Conservation (phyloP, 2,797 vertebrate species). For the Schizopygopsis malacanthus region DNA sequence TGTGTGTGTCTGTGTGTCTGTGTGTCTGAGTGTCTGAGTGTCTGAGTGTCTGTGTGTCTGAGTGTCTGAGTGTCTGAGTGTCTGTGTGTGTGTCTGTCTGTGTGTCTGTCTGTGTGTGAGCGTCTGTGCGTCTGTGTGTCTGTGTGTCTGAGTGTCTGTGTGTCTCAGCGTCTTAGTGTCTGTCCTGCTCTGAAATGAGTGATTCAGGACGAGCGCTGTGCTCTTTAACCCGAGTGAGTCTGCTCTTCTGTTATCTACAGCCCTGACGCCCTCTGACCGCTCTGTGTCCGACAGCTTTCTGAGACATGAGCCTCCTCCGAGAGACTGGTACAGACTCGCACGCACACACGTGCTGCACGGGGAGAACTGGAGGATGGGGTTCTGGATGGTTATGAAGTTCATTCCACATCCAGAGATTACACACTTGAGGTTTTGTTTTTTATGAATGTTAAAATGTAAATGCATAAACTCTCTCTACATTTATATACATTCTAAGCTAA, state of each 20-base stretch:
- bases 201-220: constrained; percentile 38
- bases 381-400: neutral
- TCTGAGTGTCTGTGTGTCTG: no score
- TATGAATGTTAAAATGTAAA: no score
- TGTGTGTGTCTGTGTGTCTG: no score
- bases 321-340: constrained; percentile 43
- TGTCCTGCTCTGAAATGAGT: constrained; percentile 5
- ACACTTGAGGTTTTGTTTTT: neutral
- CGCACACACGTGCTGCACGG: no score
- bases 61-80: no score
- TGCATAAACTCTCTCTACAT: neutral
- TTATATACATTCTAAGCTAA: neutral
- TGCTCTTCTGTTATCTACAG: constrained; percentile 20
- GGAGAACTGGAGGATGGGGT: neutral
- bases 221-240: constrained; percentile 2
- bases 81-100: no score
- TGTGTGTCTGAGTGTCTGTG: no score
- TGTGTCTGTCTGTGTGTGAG: no score
- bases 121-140: no score
- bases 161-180: no score
- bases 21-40: no score
- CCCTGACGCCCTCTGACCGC: constrained; percentile 25
- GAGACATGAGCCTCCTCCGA: neutral
- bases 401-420: neutral
- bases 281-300: constrained; percentile 14